These are phyloP conservation scores for Phycodurus eques DNA, from an alignment of 2,113 vertebrate species.

Conservation along the genomic window DNA sequence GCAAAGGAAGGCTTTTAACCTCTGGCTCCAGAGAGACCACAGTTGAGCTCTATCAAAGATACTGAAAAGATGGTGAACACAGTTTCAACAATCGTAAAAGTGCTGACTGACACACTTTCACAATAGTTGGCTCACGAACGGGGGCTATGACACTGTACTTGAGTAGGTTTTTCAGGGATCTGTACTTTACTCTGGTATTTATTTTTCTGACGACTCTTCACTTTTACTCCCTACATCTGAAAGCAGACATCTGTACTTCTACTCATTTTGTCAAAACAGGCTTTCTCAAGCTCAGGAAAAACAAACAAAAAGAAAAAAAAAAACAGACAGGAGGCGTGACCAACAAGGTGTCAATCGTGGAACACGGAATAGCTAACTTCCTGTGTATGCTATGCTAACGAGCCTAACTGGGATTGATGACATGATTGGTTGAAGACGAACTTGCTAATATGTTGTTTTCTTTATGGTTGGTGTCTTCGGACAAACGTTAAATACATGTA, in stretches of 20 bases:
- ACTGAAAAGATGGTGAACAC: slow-evolving; percentile 52
- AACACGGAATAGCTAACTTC: too few species aligned
- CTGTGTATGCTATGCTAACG: too few species aligned
- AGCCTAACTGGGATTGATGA: too few species aligned
- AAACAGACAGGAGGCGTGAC: too few species aligned
- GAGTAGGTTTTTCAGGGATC: slow-evolving; percentile 4
- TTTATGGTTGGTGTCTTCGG: too few species aligned
- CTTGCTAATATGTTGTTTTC: too few species aligned
- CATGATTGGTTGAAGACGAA: too few species aligned
- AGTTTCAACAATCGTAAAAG: slow-evolving; percentile 38
- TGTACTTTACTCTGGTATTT: not conserved
- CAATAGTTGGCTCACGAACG: slow-evolving; percentile 31
- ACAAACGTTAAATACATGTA: too few species aligned
- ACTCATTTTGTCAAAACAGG: not conserved
- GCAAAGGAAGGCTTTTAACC: slow-evolving; percentile 2
- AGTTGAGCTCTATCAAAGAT: slow-evolving; percentile 43
- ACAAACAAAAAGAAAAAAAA: too few species aligned
- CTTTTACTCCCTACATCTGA: not conserved
- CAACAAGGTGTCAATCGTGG: too few species aligned
- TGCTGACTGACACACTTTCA: slow-evolving; percentile 49
- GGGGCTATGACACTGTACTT: slow-evolving; percentile 22
- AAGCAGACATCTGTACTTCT: not conserved
- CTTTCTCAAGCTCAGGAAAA: too few species aligned
- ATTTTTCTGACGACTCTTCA: not conserved
- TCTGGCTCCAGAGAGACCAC: slow-evolving; percentile 41